These are phyloP conservation scores for Pituophis catenifer DNA, from an alignment of 2,113 vertebrate genomes.

Conservation along the genomic window DNA sequence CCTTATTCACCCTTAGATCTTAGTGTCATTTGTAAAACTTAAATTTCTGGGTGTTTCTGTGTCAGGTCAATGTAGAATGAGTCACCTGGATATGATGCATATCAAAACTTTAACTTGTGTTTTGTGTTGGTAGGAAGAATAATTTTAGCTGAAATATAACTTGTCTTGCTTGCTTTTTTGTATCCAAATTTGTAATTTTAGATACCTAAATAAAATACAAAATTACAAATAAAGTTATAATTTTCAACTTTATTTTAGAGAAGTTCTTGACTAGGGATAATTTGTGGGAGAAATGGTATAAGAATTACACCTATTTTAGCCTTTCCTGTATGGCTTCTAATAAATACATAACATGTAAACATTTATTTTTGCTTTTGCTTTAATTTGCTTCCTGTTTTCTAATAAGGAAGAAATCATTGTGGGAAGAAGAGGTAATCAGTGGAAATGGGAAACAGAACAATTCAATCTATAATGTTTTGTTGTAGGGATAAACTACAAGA, in stretches of 20 bases:
- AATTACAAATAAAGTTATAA: not conserved
- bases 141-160: not conserved
- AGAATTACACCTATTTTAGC: not conserved
- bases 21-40: not conserved
- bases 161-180: not conserved
- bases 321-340: not conserved
- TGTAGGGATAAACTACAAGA: slow-evolving; percentile 74
- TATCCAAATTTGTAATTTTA: not conserved
- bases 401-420: not conserved
- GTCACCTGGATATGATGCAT: not conserved
- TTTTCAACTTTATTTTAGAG: not conserved
- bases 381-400: not conserved
- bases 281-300: not conserved
- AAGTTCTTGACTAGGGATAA: not conserved
- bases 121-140: not conserved
- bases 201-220: not conserved
- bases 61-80: not conserved
- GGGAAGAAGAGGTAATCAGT: not conserved
- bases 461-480: not conserved
- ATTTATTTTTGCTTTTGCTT: not conserved
- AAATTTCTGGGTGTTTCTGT: not conserved
- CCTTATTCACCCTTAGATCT: not conserved
- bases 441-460: not conserved
- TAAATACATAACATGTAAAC: not conserved
- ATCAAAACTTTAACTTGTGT: not conserved